phyloP scores from a whole-genome alignment of 2,888 invertebrate genomes.

The Eugnorisma glareosa region DNA sequence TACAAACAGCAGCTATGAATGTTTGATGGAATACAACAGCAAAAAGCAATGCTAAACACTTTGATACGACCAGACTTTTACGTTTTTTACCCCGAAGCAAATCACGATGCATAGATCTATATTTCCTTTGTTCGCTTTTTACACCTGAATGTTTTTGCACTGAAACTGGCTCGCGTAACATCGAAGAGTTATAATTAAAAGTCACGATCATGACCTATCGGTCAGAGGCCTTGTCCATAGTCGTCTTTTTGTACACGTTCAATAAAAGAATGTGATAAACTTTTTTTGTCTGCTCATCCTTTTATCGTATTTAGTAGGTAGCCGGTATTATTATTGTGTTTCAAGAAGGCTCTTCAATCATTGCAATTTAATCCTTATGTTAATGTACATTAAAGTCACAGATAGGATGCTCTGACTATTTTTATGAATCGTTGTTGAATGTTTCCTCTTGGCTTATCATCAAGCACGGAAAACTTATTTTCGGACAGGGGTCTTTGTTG shows the following conservation, averaged over 20 bases:
- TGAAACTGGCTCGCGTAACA: slow-evolving; percentile 21
- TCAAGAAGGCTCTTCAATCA: background rate
- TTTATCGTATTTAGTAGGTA: slow-evolving; percentile 2
- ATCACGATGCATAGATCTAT: slow-evolving; percentile 28
- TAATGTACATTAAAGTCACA: background rate
- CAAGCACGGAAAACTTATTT: background rate
- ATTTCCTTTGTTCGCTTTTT: slow-evolving; percentile 43
- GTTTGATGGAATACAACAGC: background rate
- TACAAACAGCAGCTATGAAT: background rate
- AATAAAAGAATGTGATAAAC: background rate
- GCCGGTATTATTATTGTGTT: background rate
- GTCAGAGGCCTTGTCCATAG: slow-evolving; percentile 25
- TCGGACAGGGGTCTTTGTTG: background rate
- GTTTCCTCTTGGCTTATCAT: background rate
- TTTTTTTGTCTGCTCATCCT: slow-evolving; percentile 38
- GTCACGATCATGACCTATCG: slow-evolving; percentile 58
- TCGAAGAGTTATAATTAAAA: slow-evolving; percentile 26
- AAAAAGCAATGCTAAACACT: slow-evolving; percentile 26
- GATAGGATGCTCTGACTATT: background rate
- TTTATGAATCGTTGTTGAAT: background rate
- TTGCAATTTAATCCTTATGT: slow-evolving; percentile 26
- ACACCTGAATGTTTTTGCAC: slow-evolving; percentile 27
- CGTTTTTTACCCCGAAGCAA: slow-evolving; percentile 36
- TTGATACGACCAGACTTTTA: slow-evolving; percentile 10
- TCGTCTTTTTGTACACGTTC: background rate